Evolutionary conservation across 2,888 invertebrate genomes (phyloP).

Genomic region (Trachelus stipa): DNA sequence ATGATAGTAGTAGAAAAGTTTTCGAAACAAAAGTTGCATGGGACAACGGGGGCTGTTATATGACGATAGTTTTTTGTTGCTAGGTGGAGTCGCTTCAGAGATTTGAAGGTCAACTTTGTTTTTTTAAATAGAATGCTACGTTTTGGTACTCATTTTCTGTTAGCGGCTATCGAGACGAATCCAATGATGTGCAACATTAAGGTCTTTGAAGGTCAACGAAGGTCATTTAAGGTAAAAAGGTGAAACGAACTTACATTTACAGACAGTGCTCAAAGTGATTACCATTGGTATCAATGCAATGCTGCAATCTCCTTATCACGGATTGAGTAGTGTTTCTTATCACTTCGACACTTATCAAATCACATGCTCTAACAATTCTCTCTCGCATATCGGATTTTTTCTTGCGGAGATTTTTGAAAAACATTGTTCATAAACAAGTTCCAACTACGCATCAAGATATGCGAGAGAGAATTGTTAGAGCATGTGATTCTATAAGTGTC

Average conservation of each 20-base stretch:
- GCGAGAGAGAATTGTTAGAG: conserved; percentile 17
- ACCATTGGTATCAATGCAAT: conserved; percentile 24
- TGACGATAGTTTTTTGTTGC: no score
- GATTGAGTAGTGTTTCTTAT: conserved; percentile 20
- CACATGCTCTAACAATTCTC: conserved; percentile 19
- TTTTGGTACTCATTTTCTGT: conserved; percentile 23
- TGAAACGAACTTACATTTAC: conserved; percentile 7
- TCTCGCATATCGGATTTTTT: conserved; percentile 2
- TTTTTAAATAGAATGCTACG: conserved; percentile 23
- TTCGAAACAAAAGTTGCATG: no score
- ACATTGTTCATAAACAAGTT: no score
- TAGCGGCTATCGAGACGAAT: conserved; percentile 23
- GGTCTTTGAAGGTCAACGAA: conserved; percentile 13
- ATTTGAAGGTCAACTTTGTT: conserved; percentile 25
- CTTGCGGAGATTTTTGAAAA: no score
- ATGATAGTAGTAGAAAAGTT: no score
- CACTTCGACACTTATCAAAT: conserved; percentile 18
- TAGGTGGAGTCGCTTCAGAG: conserved; percentile 17
- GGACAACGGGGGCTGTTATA: no score
- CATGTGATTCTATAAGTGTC: conserved; percentile 21
- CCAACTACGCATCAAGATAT: background rate
- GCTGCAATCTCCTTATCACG: conserved; percentile 21
- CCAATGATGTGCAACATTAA: conserved; percentile 10
- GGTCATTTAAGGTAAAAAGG: conserved; percentile 11
- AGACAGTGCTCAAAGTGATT: conserved; percentile 12